Evolutionary conservation across 2,888 invertebrate species (phyloP).

Genomic region (Drosophila bunnanda): DNA sequence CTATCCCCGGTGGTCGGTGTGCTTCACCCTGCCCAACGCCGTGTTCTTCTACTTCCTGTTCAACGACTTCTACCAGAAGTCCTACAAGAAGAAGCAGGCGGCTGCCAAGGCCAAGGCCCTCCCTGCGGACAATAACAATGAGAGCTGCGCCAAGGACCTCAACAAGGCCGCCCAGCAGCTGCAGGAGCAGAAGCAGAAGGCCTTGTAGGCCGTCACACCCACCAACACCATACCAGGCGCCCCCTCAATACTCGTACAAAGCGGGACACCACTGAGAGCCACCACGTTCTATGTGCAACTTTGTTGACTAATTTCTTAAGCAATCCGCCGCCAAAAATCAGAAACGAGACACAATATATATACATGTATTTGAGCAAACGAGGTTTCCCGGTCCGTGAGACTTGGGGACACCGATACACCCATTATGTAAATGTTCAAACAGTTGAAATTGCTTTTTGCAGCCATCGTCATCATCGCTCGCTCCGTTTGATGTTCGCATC

Average conservation of each 20-base stretch:
- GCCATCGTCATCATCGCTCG: conserved; percentile 72
- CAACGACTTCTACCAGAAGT: conserved; percentile 94
- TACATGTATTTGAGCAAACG: conserved; percentile 37
- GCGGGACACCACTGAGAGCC: conserved; percentile 42
- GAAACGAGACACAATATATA: conserved; percentile 38
- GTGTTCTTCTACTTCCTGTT: conserved; percentile 97
- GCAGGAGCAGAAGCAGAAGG: conserved; percentile 38
- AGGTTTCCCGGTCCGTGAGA: conserved; percentile 10
- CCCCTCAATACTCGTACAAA: conserved; percentile 63
- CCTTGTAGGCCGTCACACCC: conserved; percentile 53
- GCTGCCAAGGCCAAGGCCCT: conserved; percentile 65
- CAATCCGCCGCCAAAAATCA: conserved; percentile 66
- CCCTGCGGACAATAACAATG: conserved; percentile 72
- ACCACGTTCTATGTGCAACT: conserved; percentile 70
- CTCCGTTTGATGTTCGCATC: conserved; percentile 67
- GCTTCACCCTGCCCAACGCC: conserved; percentile 94
- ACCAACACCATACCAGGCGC: neutral
- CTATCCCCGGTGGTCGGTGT: conserved; percentile 93
- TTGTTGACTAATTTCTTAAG: conserved; percentile 81
- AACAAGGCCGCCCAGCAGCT: conserved; percentile 59
- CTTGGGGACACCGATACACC: conserved; percentile 37
- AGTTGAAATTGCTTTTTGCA: conserved; percentile 71
- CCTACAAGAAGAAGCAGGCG: conserved; percentile 86
- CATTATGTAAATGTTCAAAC: conserved; percentile 61
- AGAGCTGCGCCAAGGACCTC: conserved; percentile 64